Conservation (phyloP, 2,888 invertebrate genomes). For the Hyalella azteca region DNA sequence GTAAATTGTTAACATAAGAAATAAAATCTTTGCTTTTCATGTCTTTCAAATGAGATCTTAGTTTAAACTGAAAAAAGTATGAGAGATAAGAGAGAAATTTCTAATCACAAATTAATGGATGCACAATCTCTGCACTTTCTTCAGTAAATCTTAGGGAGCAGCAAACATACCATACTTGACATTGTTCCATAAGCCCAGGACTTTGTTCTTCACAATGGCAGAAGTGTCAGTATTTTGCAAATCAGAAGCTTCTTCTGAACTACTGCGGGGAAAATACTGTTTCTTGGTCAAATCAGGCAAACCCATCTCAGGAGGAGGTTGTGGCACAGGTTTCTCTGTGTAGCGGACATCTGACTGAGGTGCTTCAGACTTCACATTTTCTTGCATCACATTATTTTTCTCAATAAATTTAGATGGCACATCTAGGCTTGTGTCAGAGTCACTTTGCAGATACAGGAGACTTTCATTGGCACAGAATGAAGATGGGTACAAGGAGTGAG, state of each 20-base stretch:
- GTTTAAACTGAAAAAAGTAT: no score
- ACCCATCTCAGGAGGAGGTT: constrained; percentile 21
- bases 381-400: not conserved
- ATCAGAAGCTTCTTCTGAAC: not conserved
- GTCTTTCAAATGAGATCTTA: no score
- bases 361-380: not conserved
- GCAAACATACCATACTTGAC: constrained; percentile 82
- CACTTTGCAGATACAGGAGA: not conserved
- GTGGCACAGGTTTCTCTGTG: not conserved
- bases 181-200: constrained; percentile 90
- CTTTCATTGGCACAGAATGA: constrained; percentile 4
- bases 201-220: constrained; percentile 73
- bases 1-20: no score
- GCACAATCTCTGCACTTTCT: no score
- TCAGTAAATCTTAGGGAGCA: no score
- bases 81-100: no score
- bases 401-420: not conserved
- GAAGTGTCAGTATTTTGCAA: constrained; percentile 43
- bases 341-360: not conserved
- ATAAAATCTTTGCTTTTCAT: no score
- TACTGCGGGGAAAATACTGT: not conserved
- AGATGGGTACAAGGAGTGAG: not conserved
- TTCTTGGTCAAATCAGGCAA: constrained; percentile 27
- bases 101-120: no score
- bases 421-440: not conserved